A percentile compares a stretch with the other conserved stretches of the same genome.
These are phyloP conservation scores for Ophion slaviceki DNA, from an alignment of 2,888 invertebrate genomes.

Conservation along the genomic window DNA sequence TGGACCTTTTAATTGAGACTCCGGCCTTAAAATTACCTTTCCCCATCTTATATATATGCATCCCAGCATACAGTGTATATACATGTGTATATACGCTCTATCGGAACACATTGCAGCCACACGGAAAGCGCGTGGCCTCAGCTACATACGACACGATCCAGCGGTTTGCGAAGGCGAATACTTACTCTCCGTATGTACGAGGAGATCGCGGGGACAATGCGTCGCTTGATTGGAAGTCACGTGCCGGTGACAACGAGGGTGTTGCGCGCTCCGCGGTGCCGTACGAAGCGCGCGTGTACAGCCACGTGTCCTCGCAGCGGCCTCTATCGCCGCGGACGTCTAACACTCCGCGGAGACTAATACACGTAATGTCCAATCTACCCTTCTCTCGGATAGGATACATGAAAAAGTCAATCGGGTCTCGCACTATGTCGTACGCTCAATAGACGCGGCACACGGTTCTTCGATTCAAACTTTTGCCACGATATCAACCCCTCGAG, in stretches of 20 bases:
- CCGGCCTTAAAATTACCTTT: too few species aligned
- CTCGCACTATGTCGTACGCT: not conserved
- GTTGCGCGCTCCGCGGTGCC: slow-evolving; percentile 12
- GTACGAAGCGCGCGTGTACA: slow-evolving; percentile 1
- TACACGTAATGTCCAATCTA: slow-evolving; percentile 37
- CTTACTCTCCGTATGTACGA: slow-evolving; percentile 23
- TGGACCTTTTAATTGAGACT: too few species aligned
- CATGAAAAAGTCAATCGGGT: slow-evolving; percentile 44
- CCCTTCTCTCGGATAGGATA: slow-evolving; percentile 14
- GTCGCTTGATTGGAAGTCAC: slow-evolving; percentile 80
- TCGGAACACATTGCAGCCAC: not conserved
- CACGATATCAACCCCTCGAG: slow-evolving; percentile 5
- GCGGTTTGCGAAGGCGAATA: slow-evolving; percentile 44
- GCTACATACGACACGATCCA: slow-evolving; percentile 16
- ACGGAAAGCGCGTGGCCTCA: slow-evolving; percentile 1
- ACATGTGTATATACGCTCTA: not conserved
- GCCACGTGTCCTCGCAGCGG: slow-evolving; percentile 56
- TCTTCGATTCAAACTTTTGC: slow-evolving; percentile 19
- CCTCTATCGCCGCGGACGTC: slow-evolving; percentile 29
- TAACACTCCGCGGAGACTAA: slow-evolving; percentile 58
- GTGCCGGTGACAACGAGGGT: slow-evolving; percentile 75
- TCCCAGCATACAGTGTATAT: too few species aligned
- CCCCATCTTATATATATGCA: too few species aligned
- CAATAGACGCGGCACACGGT: slow-evolving; percentile 7
- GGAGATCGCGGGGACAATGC: slow-evolving; percentile 65